A percentile compares a stretch with the other conserved stretches of the same genome.
Evolutionary conservation across 2,113 vertebrate species (phyloP).

Genomic region (Fregata magnificens): DNA sequence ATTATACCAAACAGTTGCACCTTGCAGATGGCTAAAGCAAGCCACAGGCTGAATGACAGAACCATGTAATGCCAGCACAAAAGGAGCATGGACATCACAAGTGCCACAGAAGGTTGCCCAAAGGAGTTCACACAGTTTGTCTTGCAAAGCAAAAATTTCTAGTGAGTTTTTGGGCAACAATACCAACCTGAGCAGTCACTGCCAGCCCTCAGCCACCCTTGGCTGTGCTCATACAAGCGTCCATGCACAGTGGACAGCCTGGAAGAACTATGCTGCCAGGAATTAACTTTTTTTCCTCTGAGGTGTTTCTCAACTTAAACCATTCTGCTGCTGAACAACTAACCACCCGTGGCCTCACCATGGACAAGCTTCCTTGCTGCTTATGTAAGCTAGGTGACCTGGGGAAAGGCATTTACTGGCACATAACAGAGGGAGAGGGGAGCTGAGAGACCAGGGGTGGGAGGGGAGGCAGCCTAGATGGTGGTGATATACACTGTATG

Average conservation of each 20-base stretch:
- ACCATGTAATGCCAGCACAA: not conserved
- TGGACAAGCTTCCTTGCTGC: not conserved
- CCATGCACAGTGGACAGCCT: not conserved
- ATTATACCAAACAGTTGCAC: not conserved
- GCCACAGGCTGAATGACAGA: not conserved
- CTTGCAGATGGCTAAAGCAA: not conserved
- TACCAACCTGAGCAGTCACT: not conserved
- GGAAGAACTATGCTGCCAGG: not conserved
- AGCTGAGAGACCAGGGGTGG: not conserved
- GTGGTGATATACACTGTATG: not conserved
- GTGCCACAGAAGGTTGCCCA: not conserved
- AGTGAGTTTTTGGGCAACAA: not conserved
- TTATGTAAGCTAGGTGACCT: not conserved
- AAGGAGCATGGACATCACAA: not conserved
- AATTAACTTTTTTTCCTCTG: not conserved
- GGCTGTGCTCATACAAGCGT: not conserved
- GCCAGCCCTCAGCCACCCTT: not conserved
- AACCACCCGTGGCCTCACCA: not conserved
- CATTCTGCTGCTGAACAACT: not conserved
- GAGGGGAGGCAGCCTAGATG: not conserved
- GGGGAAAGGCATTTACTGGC: not conserved
- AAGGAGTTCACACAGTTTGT: not conserved
- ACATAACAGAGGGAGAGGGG: not conserved
- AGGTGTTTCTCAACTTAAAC: not conserved
- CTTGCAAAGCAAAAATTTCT: not conserved